Evolutionary conservation across 2,113 vertebrate genomes (phyloP), one percentile per base, ranked within the genome.

Genomic region (Silurus meridionalis): DNA sequence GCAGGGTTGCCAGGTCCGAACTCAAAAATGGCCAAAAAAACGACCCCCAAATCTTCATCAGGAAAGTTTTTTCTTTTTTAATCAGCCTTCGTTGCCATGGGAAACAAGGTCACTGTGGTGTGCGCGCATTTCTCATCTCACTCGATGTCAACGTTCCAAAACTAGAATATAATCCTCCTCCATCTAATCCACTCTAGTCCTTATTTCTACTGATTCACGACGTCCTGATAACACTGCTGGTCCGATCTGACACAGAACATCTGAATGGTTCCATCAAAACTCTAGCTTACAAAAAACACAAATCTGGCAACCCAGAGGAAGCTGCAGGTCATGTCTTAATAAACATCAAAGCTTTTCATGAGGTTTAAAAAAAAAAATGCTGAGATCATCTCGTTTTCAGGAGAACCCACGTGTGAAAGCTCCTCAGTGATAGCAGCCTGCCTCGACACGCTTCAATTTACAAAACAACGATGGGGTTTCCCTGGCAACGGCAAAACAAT

Each of bases 401-500:
- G 25, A 77, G 74, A 77, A 53, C 50, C 11, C 46, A 77, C 74
- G 66, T 82, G 78, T 89, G 78, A 83, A 91, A 91, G 80, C 37
- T 55, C 89, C 87, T 90, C 86, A 86, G 79, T 48, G 88, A 92
- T 93, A 75, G 74, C 88, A 90, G 86, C 92, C 82, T 93, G 94
- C 89, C 89, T 87, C 82, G 88, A 95, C 94, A 92, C 19, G 94
- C 90, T 78, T 88, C 85, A 88, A 88, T 89, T 87, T 72, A 86
- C 88, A 91, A 94, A 94, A 93, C 92, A 94, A 91, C 91, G 89
- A 88, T 77, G 17, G 82, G 13, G 87, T 92, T 78, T 88, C 93
- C 90, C 46, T 23, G 92, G 92, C 91, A 90, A 93, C 93, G 82
- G 90, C 82, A 92, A 90, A 93, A 95, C 92, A 94, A 94, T 92